These are phyloP conservation scores for Dryobates pubescens DNA, from an alignment of 2,797 vertebrate species.

Conservation along the genomic window DNA sequence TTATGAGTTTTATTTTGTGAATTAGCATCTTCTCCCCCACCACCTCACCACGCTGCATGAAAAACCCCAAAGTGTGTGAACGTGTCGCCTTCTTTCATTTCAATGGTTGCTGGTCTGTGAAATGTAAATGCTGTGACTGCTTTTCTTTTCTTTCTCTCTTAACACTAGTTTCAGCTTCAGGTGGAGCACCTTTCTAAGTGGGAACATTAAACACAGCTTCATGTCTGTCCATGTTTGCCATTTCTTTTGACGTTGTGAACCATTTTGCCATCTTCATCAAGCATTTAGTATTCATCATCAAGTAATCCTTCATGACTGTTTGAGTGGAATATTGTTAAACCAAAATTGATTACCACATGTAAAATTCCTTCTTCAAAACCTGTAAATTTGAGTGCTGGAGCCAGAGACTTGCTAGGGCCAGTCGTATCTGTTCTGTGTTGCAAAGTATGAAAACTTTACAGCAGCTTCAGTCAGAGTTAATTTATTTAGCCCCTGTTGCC, in stretches of 20 bases:
- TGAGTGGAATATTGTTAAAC: constrained; percentile 59
- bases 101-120: constrained; percentile 71
- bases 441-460: constrained; percentile 79
- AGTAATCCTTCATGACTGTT: constrained; percentile 51
- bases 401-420: constrained; percentile 10
- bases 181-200: constrained; percentile 51
- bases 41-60: constrained; percentile 74
- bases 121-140: constrained; percentile 61
- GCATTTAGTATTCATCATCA: constrained; percentile 55
- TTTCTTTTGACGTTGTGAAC: constrained; percentile 58
- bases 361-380: constrained; percentile 22
- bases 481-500: constrained; percentile 55
- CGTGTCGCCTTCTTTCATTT: constrained; percentile 39
- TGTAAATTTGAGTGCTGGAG: constrained; percentile 47
- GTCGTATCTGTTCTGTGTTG: constrained; percentile 71
- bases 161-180: constrained; percentile 49
- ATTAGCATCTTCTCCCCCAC: constrained; percentile 34
- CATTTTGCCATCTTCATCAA: constrained; percentile 65
- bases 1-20: constrained; percentile 47
- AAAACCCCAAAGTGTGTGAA: constrained; percentile 22
- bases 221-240: constrained; percentile 66
- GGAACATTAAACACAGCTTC: constrained; percentile 54
- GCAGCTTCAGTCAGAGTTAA: constrained; percentile 30
- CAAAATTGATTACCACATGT: constrained; percentile 31
- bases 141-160: constrained; percentile 25